Conservation (phyloP, 2,888 invertebrate genomes). For the Polia nebulosa region DNA sequence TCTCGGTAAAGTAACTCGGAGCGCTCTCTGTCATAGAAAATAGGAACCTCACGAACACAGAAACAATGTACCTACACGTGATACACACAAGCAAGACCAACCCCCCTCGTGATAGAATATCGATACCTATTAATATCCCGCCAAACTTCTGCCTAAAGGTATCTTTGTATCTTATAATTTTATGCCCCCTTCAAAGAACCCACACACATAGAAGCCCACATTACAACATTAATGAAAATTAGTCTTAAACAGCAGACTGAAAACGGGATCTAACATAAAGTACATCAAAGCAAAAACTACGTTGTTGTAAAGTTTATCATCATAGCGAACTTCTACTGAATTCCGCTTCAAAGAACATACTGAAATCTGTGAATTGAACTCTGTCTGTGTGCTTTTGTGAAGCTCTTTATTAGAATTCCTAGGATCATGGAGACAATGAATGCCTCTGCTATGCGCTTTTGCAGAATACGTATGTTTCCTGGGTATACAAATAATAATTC, state of each 20-base stretch:
- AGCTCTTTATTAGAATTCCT: not conserved
- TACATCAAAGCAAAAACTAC: constrained; percentile 32
- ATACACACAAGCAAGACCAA: no score
- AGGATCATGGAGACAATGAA: not conserved
- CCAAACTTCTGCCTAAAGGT: no score
- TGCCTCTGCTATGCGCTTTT: not conserved
- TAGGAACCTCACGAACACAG: no score
- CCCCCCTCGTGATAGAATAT: no score
- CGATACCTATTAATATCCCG: no score
- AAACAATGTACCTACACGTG: no score
- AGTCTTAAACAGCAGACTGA: not conserved
- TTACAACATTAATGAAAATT: not conserved
- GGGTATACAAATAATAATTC: no score
- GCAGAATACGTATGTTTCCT: no score
- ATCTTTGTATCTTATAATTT: no score
- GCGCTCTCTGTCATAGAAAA: no score
- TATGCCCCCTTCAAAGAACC: not conserved
- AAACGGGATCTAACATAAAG: constrained; percentile 2
- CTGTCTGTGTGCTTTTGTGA: not conserved
- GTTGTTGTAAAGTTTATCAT: constrained; percentile 12
- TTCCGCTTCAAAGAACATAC: constrained; percentile 1
- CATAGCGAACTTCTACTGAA: constrained; percentile 12
- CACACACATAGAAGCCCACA: not conserved
- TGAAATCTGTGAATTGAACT: not conserved
- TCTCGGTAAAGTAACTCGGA: no score